Percentiles rank a stretch among this genome's conserved stretches.
Conservation (phyloP, 2,797 vertebrate genomes). For the Vipera latastei region DNA sequence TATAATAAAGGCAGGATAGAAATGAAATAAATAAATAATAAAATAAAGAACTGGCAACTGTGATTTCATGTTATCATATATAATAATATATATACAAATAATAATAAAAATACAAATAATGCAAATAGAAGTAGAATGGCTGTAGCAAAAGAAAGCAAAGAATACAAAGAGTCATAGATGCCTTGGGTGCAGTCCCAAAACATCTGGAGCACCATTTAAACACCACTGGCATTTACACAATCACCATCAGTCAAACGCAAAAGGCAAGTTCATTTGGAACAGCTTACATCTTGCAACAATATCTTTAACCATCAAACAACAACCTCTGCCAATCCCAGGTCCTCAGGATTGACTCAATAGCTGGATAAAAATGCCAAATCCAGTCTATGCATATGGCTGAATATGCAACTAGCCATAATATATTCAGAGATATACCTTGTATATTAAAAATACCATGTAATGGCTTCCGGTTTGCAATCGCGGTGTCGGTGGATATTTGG, state of each 20-base stretch:
- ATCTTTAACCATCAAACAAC: not conserved
- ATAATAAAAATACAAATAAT: not conserved
- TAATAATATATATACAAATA: not conserved
- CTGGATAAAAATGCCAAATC: not conserved
- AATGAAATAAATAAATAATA: not conserved
- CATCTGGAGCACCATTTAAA: not conserved
- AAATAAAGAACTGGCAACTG: not conserved
- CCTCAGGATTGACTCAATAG: not conserved
- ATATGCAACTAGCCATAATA: not conserved
- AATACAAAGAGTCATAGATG: not conserved
- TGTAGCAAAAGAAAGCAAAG: not conserved
- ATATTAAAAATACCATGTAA: not conserved
- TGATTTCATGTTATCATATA: not conserved
- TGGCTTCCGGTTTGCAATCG: too few species aligned
- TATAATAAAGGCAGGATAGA: not conserved
- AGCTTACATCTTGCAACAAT: not conserved
- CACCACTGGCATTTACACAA: not conserved
- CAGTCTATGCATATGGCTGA: not conserved
- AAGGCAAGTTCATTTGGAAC: not conserved
- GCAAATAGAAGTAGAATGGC: not conserved
- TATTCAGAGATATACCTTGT: not conserved
- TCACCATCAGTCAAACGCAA: not conserved
- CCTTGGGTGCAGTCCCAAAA: not conserved
- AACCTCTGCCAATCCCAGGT: not conserved
- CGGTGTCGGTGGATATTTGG: too few species aligned